Evolutionary conservation across 1,140 invertebrate species (phyloP), one percentile per base, ranked within the genome.

Genomic region (Solenopsis fugax): DNA sequence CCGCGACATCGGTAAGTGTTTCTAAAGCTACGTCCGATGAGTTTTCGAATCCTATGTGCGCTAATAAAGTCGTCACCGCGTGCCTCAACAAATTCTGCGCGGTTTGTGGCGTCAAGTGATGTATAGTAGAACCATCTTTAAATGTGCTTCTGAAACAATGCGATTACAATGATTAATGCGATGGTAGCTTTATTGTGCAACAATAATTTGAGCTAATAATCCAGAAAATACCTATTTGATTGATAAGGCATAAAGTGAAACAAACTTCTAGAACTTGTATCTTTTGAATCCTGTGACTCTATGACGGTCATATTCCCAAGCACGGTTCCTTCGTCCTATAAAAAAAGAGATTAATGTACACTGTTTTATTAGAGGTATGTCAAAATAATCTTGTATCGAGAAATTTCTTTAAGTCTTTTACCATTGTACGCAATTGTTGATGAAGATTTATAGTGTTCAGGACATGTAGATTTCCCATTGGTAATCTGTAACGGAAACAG

Each of bases 11-110:
- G 6, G 95, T 96, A 80, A 97, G 88, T 0, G 95, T 96, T 82
- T 96, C 96, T 82, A 96, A 92, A 13, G 96, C 95, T 84, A 95
- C 94, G 87, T 96, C 96, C 21, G 94, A 95, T 71, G 95, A 95
- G 54, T 92, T 94, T 84, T 95, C 95, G 89, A 93, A 96, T 56
- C 95, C 95, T 82, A 94, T 94, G 75, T 96, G 95, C 65, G 95
- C 95, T 67, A 95, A 90, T 29, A 95, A 86, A 85, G 94, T 89
- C 50, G 92, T 92, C 5, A 96, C 94, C 3, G 95, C 78, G 76
- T 95, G 94, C 56, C 92, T 94, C 45, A 95, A 88, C 80, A 95
- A 87, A 80, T 87, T 93, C 54, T 93, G 92, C 6, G 92, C 91
- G 13, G 93, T 93, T 41, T 92, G 18, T 69, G 94, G 89, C 50